Evolutionary conservation across 2,797 vertebrate genomes (phyloP).

Genomic region (Cyprinella venusta): DNA sequence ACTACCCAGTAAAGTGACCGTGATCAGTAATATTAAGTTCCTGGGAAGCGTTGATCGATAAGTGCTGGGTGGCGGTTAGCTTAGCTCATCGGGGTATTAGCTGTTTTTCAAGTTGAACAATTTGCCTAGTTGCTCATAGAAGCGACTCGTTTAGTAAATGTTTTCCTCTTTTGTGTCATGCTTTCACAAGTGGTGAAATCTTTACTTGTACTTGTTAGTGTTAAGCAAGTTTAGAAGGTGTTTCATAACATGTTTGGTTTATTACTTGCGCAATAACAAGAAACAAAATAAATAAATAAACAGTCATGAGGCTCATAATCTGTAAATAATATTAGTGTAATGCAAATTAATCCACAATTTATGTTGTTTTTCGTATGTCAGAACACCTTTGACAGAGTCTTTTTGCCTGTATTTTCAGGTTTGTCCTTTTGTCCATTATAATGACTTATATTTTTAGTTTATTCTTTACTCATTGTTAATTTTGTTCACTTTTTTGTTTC

Average conservation of each 20-base stretch:
- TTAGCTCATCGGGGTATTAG: constrained; percentile 43
- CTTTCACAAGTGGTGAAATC: neutral
- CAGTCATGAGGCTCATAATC: neutral
- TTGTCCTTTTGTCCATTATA: neutral
- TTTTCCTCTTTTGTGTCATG: neutral
- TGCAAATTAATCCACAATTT: neutral
- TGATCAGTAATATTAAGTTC: constrained; percentile 12
- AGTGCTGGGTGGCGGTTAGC: constrained; percentile 48
- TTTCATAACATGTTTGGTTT: constrained; percentile 1
- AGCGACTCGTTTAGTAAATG: neutral
- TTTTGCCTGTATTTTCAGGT: neutral
- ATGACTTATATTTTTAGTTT: neutral
- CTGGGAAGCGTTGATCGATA: constrained; percentile 48
- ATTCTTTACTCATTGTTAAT: neutral
- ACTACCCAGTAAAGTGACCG: neutral
- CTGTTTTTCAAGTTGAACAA: constrained; percentile 28
- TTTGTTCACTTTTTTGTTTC: neutral
- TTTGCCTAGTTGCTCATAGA: neutral
- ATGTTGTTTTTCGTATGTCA: neutral
- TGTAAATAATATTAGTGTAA: neutral
- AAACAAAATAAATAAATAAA: neutral
- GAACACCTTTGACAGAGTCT: neutral
- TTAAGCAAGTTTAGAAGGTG: neutral
- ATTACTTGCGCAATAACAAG: neutral
- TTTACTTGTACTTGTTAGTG: neutral